phyloP scores from a whole-genome alignment of 53 echinoderm and acorn worm species.

The Antedon mediterranea region DNA sequence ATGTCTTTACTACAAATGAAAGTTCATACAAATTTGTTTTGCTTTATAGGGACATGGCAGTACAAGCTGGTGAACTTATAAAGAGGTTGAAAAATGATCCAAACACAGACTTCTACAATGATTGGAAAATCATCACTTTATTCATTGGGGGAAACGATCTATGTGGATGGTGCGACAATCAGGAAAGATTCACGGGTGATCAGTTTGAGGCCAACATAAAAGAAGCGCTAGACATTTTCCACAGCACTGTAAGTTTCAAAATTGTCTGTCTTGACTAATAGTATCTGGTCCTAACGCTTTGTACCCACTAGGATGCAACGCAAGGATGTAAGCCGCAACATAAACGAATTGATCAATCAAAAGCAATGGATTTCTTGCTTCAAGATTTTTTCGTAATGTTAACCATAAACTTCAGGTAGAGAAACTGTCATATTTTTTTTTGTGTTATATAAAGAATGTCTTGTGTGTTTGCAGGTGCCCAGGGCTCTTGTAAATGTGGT shows the following conservation, averaged over 20 bases:
- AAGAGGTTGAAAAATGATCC: not conserved
- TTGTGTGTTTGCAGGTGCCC: constrained; percentile 2
- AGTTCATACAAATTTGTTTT: not conserved
- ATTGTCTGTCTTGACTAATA: too few species aligned
- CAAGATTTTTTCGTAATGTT: too few species aligned
- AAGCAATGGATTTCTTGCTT: too few species aligned
- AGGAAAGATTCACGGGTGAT: not conserved
- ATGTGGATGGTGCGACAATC: constrained; percentile 2
- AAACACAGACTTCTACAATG: constrained; percentile 2
- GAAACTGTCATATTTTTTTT: not conserved
- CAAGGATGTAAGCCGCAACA: too few species aligned
- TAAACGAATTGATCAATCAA: too few species aligned
- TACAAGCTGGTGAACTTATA: not conserved
- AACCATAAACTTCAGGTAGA: too few species aligned
- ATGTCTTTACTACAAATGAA: too few species aligned
- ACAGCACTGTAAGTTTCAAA: not conserved
- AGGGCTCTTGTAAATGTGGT: constrained; percentile 4
- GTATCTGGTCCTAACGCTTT: too few species aligned
- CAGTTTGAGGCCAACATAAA: not conserved
- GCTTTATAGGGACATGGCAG: not conserved
- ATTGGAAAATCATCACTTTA: constrained; percentile 4
- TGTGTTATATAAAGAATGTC: too few species aligned
- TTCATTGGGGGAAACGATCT: constrained; percentile 3
- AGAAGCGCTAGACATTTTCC: constrained; percentile 4
- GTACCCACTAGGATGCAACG: too few species aligned